Evolutionary conservation across 2,888 invertebrate genomes (phyloP).

Genomic region (Polyploca ridens): DNA sequence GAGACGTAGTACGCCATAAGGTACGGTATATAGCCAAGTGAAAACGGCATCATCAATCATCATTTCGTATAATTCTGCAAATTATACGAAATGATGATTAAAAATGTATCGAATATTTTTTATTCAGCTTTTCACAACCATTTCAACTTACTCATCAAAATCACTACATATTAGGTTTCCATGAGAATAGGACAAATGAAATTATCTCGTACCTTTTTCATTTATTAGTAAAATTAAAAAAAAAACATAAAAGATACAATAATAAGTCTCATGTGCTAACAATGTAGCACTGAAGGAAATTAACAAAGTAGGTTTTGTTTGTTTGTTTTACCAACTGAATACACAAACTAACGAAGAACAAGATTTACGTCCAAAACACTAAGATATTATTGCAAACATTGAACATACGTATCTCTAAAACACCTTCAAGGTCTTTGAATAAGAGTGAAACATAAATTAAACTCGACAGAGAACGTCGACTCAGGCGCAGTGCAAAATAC

Average conservation of each 20-base stretch:
- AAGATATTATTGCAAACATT: background rate
- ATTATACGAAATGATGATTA: background rate
- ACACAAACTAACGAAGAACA: background rate
- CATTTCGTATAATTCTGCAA: no score
- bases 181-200: background rate
- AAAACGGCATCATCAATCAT: no score
- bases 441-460: constrained; percentile 33
- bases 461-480: constrained; percentile 40
- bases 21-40: no score
- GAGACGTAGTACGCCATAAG: no score
- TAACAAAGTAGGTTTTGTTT: no score
- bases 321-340: constrained; percentile 1
- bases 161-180: background rate
- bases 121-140: background rate
- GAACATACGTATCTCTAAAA: constrained; percentile 1
- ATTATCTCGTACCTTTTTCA: background rate
- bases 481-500: constrained; percentile 29
- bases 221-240: no score
- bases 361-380: background rate
- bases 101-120: background rate
- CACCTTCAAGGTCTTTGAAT: constrained; percentile 1
- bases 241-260: no score
- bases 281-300: no score
- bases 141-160: background rate
- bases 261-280: no score